Base-by-base conservation (phyloP, 2,888 invertebrate species). In the Lypha dubia region DNA sequence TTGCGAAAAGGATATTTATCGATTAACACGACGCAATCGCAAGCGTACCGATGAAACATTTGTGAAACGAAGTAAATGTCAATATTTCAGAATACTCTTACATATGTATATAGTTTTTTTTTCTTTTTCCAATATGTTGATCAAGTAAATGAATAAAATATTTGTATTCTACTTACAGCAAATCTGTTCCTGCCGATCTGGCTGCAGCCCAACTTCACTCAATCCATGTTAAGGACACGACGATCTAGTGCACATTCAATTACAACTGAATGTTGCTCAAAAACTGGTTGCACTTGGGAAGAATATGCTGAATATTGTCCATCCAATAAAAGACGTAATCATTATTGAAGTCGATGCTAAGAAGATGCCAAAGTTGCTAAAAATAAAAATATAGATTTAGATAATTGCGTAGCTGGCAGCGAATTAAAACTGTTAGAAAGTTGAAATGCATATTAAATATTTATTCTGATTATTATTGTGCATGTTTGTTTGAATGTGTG, bases 251-350 rank as follows among this genome's bases (percentile, higher is more conserved):
- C 84, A 11, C 89, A 87, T 8, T 92, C 94, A 8, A 94, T 94
- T 49, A 94, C 94, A 15, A 92, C 93, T 56, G 94, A 94, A 89
- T 94, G 94, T 87, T 94, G 94, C 90, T 93, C 93, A 86, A 93
- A 93, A 53, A 89, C 92, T 3, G 93, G 94, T 35, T 94, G 94
- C 87, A 94, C 94, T 70, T 94, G 94, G 94, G 94, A 94, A 88
- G 94, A 94, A 89, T 94, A 94, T 87, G 94, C 94, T 7, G 94
- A 94, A 89, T 94, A 94, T 89, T 94, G 94, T 89, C 94, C 94
- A 4, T 93, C 93, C 35, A 94, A 94, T 88, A 93, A 93, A 88
- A 90, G 93, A 1, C 88, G 89, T 73, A 91, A 91, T 87, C 91
- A 91, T 86, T 90, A 90, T 79, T 89, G 71, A 84, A 67, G 11